Evolutionary conservation across 2,888 invertebrate species (phyloP).

Genomic region (Cloeon dipterum): DNA sequence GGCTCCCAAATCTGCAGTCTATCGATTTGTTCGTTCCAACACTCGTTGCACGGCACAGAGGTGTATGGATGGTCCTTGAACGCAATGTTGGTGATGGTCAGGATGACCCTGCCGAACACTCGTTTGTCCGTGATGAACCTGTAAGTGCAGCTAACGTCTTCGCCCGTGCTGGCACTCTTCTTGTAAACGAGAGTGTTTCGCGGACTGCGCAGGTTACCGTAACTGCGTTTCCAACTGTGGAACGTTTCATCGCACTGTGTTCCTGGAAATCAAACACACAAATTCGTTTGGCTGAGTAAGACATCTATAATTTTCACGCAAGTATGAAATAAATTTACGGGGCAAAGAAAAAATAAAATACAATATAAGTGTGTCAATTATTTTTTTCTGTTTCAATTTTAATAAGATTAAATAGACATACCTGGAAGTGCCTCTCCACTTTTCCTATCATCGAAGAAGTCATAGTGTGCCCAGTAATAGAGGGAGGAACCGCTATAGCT

Average conservation of each 20-base stretch:
- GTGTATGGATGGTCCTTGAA: slow-evolving; percentile 66
- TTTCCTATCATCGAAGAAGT: slow-evolving; percentile 77
- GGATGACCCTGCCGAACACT: slow-evolving; percentile 55
- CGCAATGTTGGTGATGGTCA: slow-evolving; percentile 52
- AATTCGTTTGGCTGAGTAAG: too few species aligned
- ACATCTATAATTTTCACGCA: too few species aligned
- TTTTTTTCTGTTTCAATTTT: too few species aligned
- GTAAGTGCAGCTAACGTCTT: slow-evolving; percentile 57
- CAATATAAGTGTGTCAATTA: too few species aligned
- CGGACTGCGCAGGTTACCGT: slow-evolving; percentile 57
- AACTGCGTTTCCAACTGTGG: slow-evolving; percentile 49
- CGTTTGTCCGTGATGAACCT: slow-evolving; percentile 64
- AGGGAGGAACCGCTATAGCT: slow-evolving; percentile 85
- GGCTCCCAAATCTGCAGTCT: slow-evolving; percentile 64
- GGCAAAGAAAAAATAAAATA: too few species aligned
- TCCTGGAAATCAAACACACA: too few species aligned
- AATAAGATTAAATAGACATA: too few species aligned
- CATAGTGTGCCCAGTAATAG: slow-evolving; percentile 86
- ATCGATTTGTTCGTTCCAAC: slow-evolving; percentile 68
- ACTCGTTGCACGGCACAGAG: slow-evolving; percentile 57
- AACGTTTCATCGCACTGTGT: slow-evolving; percentile 75
- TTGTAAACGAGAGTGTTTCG: slow-evolving; percentile 74
- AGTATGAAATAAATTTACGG: too few species aligned
- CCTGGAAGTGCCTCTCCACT: slow-evolving; percentile 54
- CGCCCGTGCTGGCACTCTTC: slow-evolving; percentile 30